Evolutionary conservation across 2,888 invertebrate species (phyloP).

Genomic region (Tipula unca): DNA sequence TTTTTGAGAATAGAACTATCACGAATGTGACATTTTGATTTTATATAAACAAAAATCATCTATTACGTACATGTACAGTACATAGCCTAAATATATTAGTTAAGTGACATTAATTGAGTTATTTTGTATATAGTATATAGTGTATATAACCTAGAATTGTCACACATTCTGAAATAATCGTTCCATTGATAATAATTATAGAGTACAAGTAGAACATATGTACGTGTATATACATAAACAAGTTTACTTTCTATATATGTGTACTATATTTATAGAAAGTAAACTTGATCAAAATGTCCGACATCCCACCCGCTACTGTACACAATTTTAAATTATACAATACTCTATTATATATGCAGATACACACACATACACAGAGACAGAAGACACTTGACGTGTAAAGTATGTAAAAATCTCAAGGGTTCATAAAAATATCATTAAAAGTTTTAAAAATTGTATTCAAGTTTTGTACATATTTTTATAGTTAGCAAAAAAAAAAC

Average conservation of each 20-base stretch:
- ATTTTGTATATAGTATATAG: background rate
- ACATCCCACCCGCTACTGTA: background rate
- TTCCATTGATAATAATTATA: background rate
- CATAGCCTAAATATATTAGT: background rate
- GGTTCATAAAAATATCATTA: constrained; percentile 8
- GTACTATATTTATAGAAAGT: background rate
- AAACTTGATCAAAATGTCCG: background rate
- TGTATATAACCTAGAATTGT: constrained; percentile 1
- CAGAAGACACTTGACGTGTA: background rate
- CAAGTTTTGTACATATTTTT: constrained; percentile 3
- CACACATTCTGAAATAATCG: no score
- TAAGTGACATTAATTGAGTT: background rate
- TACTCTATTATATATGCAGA: no score
- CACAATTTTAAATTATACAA: background rate
- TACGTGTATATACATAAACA: background rate
- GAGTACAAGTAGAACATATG: background rate
- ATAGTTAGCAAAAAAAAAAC: background rate
- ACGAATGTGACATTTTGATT: background rate
- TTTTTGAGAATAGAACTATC: background rate
- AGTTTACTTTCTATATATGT: background rate
- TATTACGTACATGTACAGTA: background rate
- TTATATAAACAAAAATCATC: background rate
- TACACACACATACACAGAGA: no score
- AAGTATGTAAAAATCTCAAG: background rate
- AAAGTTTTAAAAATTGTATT: background rate